Evolutionary conservation across 1,140 invertebrate genomes (phyloP).

Genomic region (Chrysomallon squamiferum): DNA sequence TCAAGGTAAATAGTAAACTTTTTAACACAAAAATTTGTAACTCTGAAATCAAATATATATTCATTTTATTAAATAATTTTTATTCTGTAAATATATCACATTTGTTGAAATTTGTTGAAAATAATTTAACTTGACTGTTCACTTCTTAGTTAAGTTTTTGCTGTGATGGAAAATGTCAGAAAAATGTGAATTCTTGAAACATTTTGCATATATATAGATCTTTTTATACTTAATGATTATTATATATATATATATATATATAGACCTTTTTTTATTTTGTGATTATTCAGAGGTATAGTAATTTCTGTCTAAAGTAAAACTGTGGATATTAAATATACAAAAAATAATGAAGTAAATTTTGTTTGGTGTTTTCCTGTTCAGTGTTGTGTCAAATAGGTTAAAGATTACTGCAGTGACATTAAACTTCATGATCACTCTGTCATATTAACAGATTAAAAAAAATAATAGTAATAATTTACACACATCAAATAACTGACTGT

Average conservation of each 20-base stretch:
- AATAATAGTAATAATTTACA: too few relatives aligned
- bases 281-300: neutral
- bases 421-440: too few relatives aligned
- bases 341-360: neutral
- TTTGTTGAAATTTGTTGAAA: neutral
- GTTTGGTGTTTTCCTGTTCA: neutral
- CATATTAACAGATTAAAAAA: too few relatives aligned
- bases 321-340: neutral
- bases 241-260: neutral
- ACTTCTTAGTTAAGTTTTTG: neutral
- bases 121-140: neutral
- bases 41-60: neutral
- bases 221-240: neutral
- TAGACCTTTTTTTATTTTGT: neutral
- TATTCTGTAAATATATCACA: neutral
- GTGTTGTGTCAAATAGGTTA: neutral
- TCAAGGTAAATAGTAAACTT: conserved; percentile 49
- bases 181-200: neutral
- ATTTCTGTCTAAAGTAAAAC: neutral
- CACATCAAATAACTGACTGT: too few relatives aligned
- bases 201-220: neutral
- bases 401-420: neutral
- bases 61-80: neutral
- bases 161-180: neutral
- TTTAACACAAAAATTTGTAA: neutral